Evolutionary conservation across 2,888 invertebrate genomes (phyloP).

Genomic region (Macrophya annulata): DNA sequence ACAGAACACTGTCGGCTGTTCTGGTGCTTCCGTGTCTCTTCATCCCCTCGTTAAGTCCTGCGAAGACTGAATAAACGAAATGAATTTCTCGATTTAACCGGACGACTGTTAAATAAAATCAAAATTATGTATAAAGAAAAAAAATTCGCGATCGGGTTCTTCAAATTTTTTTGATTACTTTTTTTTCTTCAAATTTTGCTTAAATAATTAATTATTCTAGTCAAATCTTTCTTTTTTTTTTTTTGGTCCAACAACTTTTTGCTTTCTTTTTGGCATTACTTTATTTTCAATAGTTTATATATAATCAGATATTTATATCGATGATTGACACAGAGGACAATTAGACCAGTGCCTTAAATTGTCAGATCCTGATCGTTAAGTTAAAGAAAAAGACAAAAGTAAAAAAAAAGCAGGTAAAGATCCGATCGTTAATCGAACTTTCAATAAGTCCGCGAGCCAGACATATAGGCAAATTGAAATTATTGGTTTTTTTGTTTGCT

Average conservation of each 20-base stretch:
- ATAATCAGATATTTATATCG: not conserved
- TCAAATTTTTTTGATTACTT: not conserved
- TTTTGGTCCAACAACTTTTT: not conserved
- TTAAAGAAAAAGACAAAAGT: not conserved
- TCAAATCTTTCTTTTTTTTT: not conserved
- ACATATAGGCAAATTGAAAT: not conserved
- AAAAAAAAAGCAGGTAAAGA: not conserved
- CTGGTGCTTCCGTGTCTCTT: slow-evolving; percentile 83
- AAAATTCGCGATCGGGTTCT: slow-evolving; percentile 7
- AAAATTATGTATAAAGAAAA: not conserved
- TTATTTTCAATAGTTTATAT: not conserved
- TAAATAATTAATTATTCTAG: slow-evolving; percentile 23
- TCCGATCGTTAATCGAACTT: not conserved
- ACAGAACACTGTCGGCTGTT: slow-evolving; percentile 82
- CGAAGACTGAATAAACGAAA: slow-evolving; percentile 67
- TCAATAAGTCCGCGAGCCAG: slow-evolving; percentile 15
- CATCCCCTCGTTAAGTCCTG: slow-evolving; percentile 83
- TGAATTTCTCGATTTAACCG: not conserved
- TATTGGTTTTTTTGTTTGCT: slow-evolving; percentile 22
- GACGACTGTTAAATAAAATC: not conserved
- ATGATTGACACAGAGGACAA: slow-evolving; percentile 60
- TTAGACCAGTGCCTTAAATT: slow-evolving; percentile 64
- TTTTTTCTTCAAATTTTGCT: not conserved
- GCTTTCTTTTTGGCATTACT: not conserved
- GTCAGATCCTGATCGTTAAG: not conserved